Conservation (phyloP, 37 sponge, comb jelly and placozoan species). For the Bolinopsis microptera region DNA sequence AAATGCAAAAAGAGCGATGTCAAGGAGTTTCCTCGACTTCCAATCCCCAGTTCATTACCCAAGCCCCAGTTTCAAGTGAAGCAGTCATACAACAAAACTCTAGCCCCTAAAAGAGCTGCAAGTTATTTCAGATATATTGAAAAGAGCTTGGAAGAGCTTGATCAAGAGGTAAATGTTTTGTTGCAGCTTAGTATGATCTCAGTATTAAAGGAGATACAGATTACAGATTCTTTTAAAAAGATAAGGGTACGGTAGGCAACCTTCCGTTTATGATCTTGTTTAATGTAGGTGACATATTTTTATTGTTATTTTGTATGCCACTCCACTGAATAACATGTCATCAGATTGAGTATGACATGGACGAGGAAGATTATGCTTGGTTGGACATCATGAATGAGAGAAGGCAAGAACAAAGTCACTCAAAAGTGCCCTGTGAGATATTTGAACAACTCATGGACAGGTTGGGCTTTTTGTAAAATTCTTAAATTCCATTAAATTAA, state of each 20-base stretch:
- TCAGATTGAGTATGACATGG: constrained; percentile 95
- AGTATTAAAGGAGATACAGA: too few species aligned
- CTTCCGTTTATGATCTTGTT: too few species aligned
- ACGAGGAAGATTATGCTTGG: constrained; percentile 98
- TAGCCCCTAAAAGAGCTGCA: constrained; percentile 58
- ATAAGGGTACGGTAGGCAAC: too few species aligned
- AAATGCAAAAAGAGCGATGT: constrained; percentile 61
- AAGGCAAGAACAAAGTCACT: constrained; percentile 70
- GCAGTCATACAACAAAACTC: constrained; percentile 55
- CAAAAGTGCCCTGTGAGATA: constrained; percentile 73
- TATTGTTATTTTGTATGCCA: too few species aligned
- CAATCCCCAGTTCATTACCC: constrained; percentile 48
- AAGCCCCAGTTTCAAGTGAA: constrained; percentile 60
- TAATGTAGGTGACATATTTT: too few species aligned
- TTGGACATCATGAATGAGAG: constrained; percentile 87
- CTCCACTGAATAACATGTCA: too few species aligned
- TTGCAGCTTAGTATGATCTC: too few species aligned
- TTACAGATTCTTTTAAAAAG: too few species aligned
- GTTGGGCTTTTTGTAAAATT: too few species aligned
- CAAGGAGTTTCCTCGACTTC: constrained; percentile 58
- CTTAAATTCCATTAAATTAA: too few species aligned
- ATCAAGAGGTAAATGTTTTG: constrained; percentile 66
- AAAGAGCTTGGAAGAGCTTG: constrained; percentile 46
- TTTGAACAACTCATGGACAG: constrained; percentile 99
- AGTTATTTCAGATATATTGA: constrained; percentile 63